A percentile compares a stretch with the other conserved stretches of the same genome.
These are phyloP conservation scores for Phorcus lineatus DNA, from an alignment of 2,888 invertebrate species.

Conservation along the genomic window DNA sequence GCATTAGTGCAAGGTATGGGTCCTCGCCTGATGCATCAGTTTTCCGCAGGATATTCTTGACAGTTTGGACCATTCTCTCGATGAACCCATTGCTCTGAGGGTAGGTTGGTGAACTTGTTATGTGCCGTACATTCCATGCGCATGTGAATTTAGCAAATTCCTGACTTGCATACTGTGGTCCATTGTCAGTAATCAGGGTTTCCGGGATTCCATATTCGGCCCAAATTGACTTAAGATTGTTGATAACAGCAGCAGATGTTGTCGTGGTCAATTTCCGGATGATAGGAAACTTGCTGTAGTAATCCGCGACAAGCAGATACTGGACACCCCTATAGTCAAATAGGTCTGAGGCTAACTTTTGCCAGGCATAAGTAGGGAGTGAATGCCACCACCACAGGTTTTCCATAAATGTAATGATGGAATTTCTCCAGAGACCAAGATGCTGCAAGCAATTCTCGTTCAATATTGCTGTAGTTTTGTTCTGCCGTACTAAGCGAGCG, in stretches of 20 bases:
- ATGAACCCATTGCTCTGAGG: slow-evolving; percentile 27
- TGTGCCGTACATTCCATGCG: not conserved
- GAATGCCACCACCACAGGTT: not conserved
- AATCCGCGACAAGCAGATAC: not conserved
- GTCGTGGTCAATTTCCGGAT: not conserved
- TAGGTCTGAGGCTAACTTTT: not conserved
- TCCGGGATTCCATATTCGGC: not conserved
- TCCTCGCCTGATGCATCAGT: not conserved
- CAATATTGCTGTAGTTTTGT: not conserved
- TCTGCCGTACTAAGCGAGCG: not conserved
- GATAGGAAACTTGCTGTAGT: slow-evolving; percentile 26
- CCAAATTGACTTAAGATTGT: not conserved
- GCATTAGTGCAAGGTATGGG: not conserved
- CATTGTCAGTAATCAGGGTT: not conserved
- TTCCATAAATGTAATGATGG: not conserved
- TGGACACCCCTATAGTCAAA: not conserved
- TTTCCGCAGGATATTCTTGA: slow-evolving; percentile 19
- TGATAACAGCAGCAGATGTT: slow-evolving; percentile 4
- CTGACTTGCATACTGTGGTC: not conserved
- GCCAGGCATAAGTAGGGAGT: not conserved
- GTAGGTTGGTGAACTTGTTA: slow-evolving; percentile 13
- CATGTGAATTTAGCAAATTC: not conserved
- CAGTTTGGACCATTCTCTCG: slow-evolving; percentile 23
- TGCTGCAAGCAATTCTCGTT: not conserved
- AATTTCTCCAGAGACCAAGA: not conserved